phyloP scores from a whole-genome alignment of 2,888 invertebrate species.

The Xylota segnis region DNA sequence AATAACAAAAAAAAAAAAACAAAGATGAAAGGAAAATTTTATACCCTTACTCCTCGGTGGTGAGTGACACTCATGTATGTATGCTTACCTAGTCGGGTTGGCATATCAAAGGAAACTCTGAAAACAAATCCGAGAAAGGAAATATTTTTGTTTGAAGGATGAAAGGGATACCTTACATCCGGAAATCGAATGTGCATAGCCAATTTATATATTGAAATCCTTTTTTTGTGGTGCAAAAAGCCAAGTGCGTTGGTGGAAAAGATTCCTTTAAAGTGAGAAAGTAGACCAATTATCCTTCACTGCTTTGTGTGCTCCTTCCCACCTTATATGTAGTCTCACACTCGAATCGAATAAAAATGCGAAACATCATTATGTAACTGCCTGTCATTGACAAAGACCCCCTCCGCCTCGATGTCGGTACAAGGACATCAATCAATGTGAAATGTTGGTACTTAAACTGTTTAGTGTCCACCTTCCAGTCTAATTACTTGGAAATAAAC shows the following conservation, averaged over 20 bases:
- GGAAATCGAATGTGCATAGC: conserved; percentile 11
- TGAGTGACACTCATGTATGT: conserved; percentile 10
- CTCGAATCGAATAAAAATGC: background rate
- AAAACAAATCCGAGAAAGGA: background rate
- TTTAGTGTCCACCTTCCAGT: conserved; percentile 20
- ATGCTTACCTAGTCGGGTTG: background rate
- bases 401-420: background rate
- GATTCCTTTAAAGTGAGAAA: background rate
- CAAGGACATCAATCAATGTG: conserved; percentile 26
- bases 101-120: conserved; percentile 16
- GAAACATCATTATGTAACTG: background rate
- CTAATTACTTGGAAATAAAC: conserved; percentile 27
- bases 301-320: background rate
- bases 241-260: background rate
- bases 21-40: background rate
- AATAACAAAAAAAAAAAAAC: background rate
- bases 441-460: conserved; percentile 28
- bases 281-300: background rate
- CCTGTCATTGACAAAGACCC: conserved; percentile 9
- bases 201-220: background rate
- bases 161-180: background rate
- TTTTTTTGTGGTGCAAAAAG: background rate
- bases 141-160: background rate
- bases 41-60: background rate
- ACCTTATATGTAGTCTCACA: background rate